These are phyloP conservation scores for Xiphophorus couchianus DNA, from an alignment of 2,113 vertebrate species.

Conservation along the genomic window DNA sequence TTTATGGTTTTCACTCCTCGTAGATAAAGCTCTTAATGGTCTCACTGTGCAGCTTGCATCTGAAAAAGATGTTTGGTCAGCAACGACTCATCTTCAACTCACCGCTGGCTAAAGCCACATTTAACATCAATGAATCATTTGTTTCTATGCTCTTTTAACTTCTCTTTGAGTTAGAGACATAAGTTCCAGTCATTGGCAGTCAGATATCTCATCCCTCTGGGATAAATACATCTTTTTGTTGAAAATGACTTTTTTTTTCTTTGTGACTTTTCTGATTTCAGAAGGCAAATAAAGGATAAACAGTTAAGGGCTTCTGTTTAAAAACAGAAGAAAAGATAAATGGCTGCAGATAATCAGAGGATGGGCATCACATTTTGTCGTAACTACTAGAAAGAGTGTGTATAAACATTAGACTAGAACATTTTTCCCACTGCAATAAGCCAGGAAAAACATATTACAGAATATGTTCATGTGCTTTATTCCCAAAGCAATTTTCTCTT, in stretches of 20 bases:
- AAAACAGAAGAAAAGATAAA: too few species aligned
- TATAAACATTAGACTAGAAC: too few species aligned
- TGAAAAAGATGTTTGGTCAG: slow-evolving; percentile 18
- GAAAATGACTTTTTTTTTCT: not conserved
- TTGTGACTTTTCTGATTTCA: not conserved
- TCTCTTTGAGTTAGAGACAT: slow-evolving; percentile 4
- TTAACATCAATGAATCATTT: not conserved
- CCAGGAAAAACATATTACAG: too few species aligned
- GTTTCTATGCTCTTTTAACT: not conserved
- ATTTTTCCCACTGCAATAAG: too few species aligned
- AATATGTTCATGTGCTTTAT: not conserved
- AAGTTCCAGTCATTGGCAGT: not conserved
- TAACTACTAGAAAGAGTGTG: too few species aligned
- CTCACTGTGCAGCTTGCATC: not conserved
- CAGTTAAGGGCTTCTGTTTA: not conserved
- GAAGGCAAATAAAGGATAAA: not conserved
- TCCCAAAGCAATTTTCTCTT: not conserved
- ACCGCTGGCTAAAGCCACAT: not conserved
- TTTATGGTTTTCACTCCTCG: slow-evolving; percentile 14
- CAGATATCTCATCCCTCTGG: not conserved
- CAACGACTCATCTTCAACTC: slow-evolving; percentile 10
- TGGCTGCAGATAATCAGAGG: too few species aligned
- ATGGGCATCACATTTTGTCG: too few species aligned
- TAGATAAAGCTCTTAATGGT: slow-evolving; percentile 19
- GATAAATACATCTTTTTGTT: not conserved